phyloP scores from a whole-genome alignment of 2,797 vertebrate species.

The Sebastes alutus region DNA sequence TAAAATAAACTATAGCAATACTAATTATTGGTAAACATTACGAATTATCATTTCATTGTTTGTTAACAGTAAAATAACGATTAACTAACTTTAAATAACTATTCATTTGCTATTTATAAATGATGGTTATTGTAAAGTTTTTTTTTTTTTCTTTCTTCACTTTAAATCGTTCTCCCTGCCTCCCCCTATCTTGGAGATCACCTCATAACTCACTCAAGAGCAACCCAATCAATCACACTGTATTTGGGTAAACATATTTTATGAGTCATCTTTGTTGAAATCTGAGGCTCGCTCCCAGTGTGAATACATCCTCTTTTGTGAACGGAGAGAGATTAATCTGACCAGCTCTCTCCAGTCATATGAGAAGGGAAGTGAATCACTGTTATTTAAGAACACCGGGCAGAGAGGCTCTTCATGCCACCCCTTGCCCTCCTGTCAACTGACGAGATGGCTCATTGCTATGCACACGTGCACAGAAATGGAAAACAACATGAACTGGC shows the following conservation, averaged over 20 bases:
- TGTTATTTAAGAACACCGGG: conserved; percentile 33
- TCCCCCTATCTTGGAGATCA: not conserved
- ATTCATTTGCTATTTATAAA: no score
- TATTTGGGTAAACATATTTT: conserved; percentile 28
- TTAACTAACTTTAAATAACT: no score
- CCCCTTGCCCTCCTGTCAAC: conserved; percentile 22
- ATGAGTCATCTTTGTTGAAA: conserved; percentile 26
- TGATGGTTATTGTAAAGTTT: no score
- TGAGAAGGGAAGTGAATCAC: conserved; percentile 35
- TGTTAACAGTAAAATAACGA: no score
- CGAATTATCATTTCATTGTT: no score
- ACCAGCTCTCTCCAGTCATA: conserved; percentile 7
- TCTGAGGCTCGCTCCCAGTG: conserved; percentile 20
- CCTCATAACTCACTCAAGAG: not conserved
- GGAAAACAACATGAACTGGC: conserved; percentile 9
- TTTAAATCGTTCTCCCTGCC: not conserved
- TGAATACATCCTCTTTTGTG: conserved; percentile 28
- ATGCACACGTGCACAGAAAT: conserved; percentile 8
- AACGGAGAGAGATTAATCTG: conserved; percentile 34
- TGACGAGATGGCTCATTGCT: conserved; percentile 27
- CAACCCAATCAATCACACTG: conserved; percentile 27
- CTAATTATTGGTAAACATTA: no score
- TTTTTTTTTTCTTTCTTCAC: not conserved
- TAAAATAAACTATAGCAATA: no score
- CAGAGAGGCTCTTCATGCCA: conserved; percentile 29